phyloP scores from a whole-genome alignment of 2,797 vertebrate genomes.

The Momotus momota region DNA sequence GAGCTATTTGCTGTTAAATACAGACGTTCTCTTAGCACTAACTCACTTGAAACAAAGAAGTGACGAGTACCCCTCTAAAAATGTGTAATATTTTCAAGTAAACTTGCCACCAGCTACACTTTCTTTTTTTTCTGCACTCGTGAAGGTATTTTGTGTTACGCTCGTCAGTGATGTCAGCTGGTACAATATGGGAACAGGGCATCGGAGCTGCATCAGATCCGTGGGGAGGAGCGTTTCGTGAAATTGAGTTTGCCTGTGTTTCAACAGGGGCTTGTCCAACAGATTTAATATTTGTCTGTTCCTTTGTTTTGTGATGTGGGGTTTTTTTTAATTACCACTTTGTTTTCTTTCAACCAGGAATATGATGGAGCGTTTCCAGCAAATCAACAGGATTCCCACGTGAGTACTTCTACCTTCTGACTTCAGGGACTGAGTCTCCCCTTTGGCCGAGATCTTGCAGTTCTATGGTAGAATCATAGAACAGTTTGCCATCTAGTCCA shows the following conservation, averaged over 20 bases:
- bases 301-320: background rate
- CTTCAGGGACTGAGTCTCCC: background rate
- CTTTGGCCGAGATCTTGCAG: background rate
- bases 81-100: background rate
- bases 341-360: slow-evolving; percentile 79
- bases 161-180: background rate
- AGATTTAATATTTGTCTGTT: background rate
- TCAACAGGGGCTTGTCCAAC: background rate
- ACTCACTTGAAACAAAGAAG: background rate
- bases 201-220: no score
- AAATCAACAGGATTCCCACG: slow-evolving; percentile 86
- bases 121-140: background rate
- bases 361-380: slow-evolving; percentile 85
- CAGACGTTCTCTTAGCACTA: background rate
- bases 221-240: background rate
- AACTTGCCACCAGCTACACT: background rate
- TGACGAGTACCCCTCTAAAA: background rate
- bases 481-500: background rate
- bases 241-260: background rate
- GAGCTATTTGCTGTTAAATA: background rate
- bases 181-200: rapidly evolving
- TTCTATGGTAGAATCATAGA: background rate
- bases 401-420: slow-evolving; percentile 73
- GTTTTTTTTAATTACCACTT: rapidly evolving
- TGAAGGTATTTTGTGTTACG: background rate